Evolutionary conservation across 1,140 invertebrate species (phyloP).

Genomic region (Halyomorpha halys): DNA sequence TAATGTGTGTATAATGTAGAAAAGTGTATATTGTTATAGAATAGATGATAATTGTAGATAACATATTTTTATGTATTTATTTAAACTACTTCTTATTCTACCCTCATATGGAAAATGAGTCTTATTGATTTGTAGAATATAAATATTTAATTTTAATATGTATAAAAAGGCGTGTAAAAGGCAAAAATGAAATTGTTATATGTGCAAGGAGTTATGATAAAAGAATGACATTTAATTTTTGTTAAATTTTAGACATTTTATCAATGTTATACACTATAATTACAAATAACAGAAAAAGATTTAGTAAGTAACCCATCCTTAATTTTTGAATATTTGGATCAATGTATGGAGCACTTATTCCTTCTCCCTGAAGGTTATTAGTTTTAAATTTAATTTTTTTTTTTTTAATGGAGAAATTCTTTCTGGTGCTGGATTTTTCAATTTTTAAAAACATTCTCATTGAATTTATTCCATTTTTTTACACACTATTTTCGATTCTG

Average conservation of each 20-base stretch:
- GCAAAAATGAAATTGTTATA: neutral
- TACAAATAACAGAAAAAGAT: too few relatives aligned
- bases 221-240: slow-evolving; percentile 12
- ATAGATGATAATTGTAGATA: slow-evolving; percentile 11
- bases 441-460: too few relatives aligned
- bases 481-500: too few relatives aligned
- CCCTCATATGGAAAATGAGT: neutral
- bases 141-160: neutral
- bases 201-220: neutral
- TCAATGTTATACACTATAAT: neutral
- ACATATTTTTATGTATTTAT: slow-evolving; percentile 18
- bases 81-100: slow-evolving; percentile 2
- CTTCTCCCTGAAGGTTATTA: neutral
- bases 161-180: too few relatives aligned
- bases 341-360: neutral
- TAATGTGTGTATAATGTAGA: slow-evolving; percentile 13
- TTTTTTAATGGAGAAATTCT: neutral
- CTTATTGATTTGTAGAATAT: slow-evolving; percentile 12
- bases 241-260: slow-evolving; percentile 15
- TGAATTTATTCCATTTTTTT: too few relatives aligned
- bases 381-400: neutral
- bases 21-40: slow-evolving; percentile 5
- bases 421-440: too few relatives aligned
- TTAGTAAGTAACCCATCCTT: too few relatives aligned
- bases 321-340: neutral